Conservation (phyloP, 2,888 invertebrate genomes). For the Euzetes globulus region DNA sequence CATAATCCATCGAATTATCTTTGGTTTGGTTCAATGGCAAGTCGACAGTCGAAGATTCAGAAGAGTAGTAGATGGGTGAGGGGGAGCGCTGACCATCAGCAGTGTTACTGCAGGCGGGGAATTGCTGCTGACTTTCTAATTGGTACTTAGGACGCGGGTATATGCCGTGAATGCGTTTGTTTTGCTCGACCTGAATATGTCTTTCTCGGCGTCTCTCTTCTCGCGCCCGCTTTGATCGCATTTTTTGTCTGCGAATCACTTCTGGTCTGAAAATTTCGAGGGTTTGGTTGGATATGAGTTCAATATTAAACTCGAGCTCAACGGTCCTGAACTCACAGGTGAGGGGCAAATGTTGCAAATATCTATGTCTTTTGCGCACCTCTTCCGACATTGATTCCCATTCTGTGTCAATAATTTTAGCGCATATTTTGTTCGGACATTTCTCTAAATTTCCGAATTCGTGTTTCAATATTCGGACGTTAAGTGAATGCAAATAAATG, state of each 20-base stretch:
- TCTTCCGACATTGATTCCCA: slow-evolving; percentile 76
- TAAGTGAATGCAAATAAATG: slow-evolving; percentile 80
- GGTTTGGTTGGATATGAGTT: slow-evolving; percentile 60
- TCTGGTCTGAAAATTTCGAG: slow-evolving; percentile 66
- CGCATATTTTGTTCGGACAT: slow-evolving; percentile 64
- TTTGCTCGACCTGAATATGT: slow-evolving; percentile 63
- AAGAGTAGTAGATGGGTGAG: background rate
- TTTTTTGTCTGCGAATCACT: slow-evolving; percentile 61
- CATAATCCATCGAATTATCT: background rate
- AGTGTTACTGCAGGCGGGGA: slow-evolving; percentile 40
- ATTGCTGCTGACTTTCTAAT: slow-evolving; percentile 41
- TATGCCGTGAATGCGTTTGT: slow-evolving; percentile 51
- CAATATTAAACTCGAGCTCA: slow-evolving; percentile 67
- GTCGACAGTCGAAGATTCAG: slow-evolving; percentile 34
- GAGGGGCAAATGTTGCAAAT: slow-evolving; percentile 76
- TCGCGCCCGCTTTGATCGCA: slow-evolving; percentile 62
- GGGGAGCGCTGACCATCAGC: slow-evolving; percentile 34
- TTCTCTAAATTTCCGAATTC: slow-evolving; percentile 73
- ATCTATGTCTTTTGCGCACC: slow-evolving; percentile 63
- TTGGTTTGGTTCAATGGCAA: background rate
- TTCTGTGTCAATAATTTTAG: slow-evolving; percentile 78
- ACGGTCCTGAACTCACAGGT: slow-evolving; percentile 83
- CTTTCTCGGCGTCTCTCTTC: slow-evolving; percentile 73
- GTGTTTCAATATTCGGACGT: slow-evolving; percentile 76
- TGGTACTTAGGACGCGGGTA: slow-evolving; percentile 40